Evolutionary conservation across 2,888 invertebrate genomes (phyloP).

Genomic region (Dione juno): DNA sequence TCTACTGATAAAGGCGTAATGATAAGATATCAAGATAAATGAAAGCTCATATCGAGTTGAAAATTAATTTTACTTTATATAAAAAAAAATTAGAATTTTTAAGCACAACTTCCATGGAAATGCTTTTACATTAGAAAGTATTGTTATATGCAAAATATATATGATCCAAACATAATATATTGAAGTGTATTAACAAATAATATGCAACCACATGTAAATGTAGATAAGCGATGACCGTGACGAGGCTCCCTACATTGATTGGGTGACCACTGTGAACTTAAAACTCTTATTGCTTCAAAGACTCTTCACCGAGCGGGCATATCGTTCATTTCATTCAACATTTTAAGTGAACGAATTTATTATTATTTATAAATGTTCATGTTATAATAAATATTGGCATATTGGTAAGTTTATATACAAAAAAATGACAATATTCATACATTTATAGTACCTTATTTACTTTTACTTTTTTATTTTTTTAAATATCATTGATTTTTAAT

Average conservation of each 20-base stretch:
- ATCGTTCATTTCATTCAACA: conserved; percentile 25
- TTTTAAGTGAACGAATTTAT: conserved; percentile 6
- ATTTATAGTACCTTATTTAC: neutral
- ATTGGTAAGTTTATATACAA: conserved; percentile 7
- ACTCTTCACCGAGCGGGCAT: conserved; percentile 41
- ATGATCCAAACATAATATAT: conserved; percentile 3
- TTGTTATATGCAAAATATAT: neutral
- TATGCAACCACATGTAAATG: conserved; percentile 27
- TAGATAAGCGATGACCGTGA: conserved; percentile 41
- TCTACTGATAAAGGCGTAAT: conserved; percentile 24
- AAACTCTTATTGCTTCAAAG: conserved; percentile 47
- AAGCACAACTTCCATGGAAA: no score
- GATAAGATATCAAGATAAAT: conserved; percentile 36
- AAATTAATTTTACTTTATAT: neutral
- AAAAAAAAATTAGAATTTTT: neutral
- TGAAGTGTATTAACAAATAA: conserved; percentile 16
- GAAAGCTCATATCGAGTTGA: conserved; percentile 8
- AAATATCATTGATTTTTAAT: neutral
- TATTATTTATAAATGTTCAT: neutral
- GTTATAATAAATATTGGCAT: neutral
- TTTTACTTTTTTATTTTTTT: neutral
- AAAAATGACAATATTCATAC: neutral
- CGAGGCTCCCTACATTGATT: conserved; percentile 42
- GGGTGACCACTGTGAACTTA: conserved; percentile 41
- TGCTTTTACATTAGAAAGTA: neutral